Percentiles rank a stretch among this genome's conserved stretches.
These are phyloP conservation scores for Manis crassicaudata DNA, from an alignment of 2,797 vertebrate species.

Conservation along the genomic window DNA sequence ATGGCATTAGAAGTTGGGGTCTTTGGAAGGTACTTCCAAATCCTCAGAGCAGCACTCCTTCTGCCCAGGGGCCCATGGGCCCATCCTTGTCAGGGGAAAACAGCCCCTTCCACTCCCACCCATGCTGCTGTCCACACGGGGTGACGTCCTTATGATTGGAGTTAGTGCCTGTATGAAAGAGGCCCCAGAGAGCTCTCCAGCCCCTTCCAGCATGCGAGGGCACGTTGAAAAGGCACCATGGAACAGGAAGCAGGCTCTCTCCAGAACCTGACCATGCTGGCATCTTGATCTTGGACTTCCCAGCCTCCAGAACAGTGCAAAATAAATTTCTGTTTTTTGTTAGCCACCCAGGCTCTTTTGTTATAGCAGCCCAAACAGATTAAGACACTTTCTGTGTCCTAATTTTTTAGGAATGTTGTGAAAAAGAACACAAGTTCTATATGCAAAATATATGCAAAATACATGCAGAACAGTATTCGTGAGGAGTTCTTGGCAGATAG, in stretches of 20 bases:
- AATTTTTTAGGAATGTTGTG: not conserved
- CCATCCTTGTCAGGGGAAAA: too few relatives aligned
- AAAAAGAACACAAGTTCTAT: not conserved
- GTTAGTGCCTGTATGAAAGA: not conserved
- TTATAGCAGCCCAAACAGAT: not conserved
- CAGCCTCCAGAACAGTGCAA: not conserved
- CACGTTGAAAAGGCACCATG: not conserved
- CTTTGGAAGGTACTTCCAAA: not conserved
- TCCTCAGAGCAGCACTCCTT: too few relatives aligned
- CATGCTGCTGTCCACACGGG: too few relatives aligned
- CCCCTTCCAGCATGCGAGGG: not conserved
- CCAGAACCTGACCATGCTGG: not conserved
- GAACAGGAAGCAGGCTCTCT: not conserved
- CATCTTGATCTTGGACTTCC: not conserved
- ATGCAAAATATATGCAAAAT: not conserved
- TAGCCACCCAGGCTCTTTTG: not conserved
- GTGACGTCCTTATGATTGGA: not conserved
- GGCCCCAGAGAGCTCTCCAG: not conserved
- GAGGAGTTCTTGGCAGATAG: not conserved
- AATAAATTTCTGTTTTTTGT: not conserved
- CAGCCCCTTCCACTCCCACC: too few relatives aligned
- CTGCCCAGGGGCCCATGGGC: too few relatives aligned
- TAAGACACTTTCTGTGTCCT: not conserved
- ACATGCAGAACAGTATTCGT: too few relatives aligned
- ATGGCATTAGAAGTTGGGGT: not conserved